A percentile compares a stretch with the other conserved stretches of the same genome.
phyloP scores from a whole-genome alignment of 2,113 vertebrate species.

The mouse (Mus musculus) region DNA sequence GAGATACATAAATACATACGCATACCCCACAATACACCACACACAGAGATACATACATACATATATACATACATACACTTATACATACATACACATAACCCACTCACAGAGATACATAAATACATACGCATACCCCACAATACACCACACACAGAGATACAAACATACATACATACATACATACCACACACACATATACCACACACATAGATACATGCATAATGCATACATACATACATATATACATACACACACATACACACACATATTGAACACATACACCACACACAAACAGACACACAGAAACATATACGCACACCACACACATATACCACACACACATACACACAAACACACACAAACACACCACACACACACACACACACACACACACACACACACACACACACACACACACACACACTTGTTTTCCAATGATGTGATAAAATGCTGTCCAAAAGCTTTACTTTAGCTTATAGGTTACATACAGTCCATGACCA shows the following conservation, averaged over 20 bases:
- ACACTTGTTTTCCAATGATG: neutral
- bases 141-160: neutral
- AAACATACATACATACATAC: neutral
- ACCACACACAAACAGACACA: neutral
- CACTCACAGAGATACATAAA: neutral
- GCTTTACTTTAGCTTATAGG: neutral
- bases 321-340: neutral
- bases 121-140: neutral
- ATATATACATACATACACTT: neutral
- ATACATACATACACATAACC: neutral
- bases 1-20: neutral
- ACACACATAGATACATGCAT: neutral
- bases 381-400: neutral
- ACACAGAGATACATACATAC: neutral
- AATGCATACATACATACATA: neutral
- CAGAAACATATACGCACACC: neutral
- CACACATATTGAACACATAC: rapidly evolving
- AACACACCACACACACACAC: neutral
- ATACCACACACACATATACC: too few species aligned
- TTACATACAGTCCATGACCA: neutral
- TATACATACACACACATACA: neutral
- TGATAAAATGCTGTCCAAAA: neutral
- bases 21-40: neutral
- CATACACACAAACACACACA: neutral
- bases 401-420: neutral